A percentile compares a stretch with the other conserved stretches of the same genome.
Conservation (phyloP, 1,140 invertebrate species). For the Pygmarrhopalites habei region DNA sequence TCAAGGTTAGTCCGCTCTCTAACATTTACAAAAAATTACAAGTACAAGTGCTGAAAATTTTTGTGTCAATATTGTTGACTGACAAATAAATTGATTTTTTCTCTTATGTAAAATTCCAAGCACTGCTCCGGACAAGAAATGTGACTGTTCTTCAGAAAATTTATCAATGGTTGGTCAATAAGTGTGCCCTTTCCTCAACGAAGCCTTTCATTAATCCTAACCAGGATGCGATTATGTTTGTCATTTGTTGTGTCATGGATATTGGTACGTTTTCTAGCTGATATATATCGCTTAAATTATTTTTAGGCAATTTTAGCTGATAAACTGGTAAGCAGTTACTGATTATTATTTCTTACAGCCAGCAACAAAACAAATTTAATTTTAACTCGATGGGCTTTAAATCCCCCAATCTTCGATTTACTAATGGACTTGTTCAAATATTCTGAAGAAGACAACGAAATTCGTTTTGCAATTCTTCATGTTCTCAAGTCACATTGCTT, state of each 20-base stretch:
- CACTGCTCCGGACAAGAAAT: conserved; percentile 28
- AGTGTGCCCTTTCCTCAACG: neutral
- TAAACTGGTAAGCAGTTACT: no score
- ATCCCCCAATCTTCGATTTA: conserved; percentile 32
- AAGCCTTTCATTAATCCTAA: neutral
- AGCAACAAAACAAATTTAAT: conserved; percentile 34
- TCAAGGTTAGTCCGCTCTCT: no score
- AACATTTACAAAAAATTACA: no score
- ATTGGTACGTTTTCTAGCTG: conserved; percentile 22
- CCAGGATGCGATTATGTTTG: conserved; percentile 11
- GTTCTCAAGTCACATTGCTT: conserved; percentile 33
- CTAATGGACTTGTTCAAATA: conserved; percentile 12
- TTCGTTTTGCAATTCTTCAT: conserved; percentile 2
- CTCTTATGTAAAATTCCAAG: no score
- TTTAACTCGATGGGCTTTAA: conserved; percentile 26
- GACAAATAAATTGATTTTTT: no score
- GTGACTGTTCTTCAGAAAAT: conserved; percentile 27
- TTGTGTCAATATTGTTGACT: no score
- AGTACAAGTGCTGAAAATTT: no score
- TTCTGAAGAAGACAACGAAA: neutral
- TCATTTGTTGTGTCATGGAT: conserved; percentile 26
- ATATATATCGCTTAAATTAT: neutral
- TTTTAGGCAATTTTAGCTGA: no score
- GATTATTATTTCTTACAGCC: conserved; percentile 18
- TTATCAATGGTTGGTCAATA: conserved; percentile 24